A percentile compares a stretch with the other conserved stretches of the same genome.
phyloP scores from a whole-genome alignment of 2,888 invertebrate genomes.

The Epiblema foenella region DNA sequence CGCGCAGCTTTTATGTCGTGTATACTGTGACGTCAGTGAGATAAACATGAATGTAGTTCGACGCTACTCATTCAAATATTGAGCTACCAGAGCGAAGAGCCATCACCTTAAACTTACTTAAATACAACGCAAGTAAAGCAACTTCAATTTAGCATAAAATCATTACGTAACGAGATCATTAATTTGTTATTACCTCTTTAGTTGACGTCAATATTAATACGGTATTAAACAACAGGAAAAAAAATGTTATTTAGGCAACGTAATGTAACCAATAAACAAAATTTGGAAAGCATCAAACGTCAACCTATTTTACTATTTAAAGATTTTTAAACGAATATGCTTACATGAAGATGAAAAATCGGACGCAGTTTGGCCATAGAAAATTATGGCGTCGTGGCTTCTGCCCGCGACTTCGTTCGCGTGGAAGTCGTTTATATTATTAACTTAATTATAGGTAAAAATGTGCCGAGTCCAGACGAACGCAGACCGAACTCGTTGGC shows the following conservation, averaged over 20 bases:
- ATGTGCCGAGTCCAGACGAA: constrained; percentile 21
- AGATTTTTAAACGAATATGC: no score
- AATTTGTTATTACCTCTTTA: background rate
- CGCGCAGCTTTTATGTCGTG: constrained; percentile 40
- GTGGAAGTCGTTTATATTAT: background rate
- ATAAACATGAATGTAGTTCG: constrained; percentile 31
- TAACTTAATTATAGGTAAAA: constrained; percentile 8
- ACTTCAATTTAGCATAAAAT: background rate
- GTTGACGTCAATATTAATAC: background rate
- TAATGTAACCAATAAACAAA: no score
- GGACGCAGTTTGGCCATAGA: no score
- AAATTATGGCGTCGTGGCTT: no score
- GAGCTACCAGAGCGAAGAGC: background rate
- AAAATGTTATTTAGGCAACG: no score
- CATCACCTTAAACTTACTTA: background rate
- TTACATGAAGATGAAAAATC: no score
- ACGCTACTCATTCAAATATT: background rate
- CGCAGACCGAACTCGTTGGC: constrained; percentile 12
- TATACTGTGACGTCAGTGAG: constrained; percentile 28
- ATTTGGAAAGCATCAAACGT: no score
- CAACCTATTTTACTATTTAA: no score
- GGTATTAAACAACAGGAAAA: no score
- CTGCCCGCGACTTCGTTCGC: no score
- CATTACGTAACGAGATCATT: background rate
- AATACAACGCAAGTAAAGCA: background rate